These are phyloP conservation scores for Meriones unguiculatus DNA, from an alignment of 2,113 vertebrate genomes.

Conservation along the genomic window DNA sequence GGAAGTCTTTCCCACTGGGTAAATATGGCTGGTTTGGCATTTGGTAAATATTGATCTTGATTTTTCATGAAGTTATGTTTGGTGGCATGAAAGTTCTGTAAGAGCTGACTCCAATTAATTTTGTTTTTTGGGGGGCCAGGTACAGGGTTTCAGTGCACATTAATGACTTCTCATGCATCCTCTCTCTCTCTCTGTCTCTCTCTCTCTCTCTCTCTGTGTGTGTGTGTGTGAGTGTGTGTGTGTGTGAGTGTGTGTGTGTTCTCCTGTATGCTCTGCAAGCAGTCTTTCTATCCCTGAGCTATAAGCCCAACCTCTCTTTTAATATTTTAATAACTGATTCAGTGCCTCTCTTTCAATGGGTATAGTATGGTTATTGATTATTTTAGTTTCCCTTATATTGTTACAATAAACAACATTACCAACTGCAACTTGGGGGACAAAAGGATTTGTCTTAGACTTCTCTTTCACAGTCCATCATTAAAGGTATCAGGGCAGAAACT, in stretches of 20 bases:
- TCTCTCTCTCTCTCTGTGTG: neutral
- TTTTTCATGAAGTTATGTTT: neutral
- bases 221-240: neutral
- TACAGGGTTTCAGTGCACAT: neutral
- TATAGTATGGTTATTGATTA: neutral
- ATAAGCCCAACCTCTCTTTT: neutral
- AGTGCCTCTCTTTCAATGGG: neutral
- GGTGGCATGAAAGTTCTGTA: neutral
- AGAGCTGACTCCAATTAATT: neutral
- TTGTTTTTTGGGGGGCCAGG: neutral
- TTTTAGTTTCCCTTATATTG: neutral
- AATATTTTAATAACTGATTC: neutral
- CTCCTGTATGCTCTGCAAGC: neutral
- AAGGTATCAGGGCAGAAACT: neutral
- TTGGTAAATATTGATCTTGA: neutral
- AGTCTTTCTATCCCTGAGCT: neutral
- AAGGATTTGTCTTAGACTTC: neutral
- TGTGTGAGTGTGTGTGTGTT: neutral
- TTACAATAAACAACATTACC: neutral
- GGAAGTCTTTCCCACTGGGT: neutral
- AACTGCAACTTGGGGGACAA: neutral
- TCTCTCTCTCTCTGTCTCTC: too few relatives aligned
- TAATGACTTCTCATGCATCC: neutral
- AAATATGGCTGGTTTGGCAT: neutral
- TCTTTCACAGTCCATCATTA: neutral